Evolutionary conservation across 2,113 vertebrate genomes (phyloP), one percentile per base, ranked within the genome.

Genomic region (Paramormyrops kingsleyae): DNA sequence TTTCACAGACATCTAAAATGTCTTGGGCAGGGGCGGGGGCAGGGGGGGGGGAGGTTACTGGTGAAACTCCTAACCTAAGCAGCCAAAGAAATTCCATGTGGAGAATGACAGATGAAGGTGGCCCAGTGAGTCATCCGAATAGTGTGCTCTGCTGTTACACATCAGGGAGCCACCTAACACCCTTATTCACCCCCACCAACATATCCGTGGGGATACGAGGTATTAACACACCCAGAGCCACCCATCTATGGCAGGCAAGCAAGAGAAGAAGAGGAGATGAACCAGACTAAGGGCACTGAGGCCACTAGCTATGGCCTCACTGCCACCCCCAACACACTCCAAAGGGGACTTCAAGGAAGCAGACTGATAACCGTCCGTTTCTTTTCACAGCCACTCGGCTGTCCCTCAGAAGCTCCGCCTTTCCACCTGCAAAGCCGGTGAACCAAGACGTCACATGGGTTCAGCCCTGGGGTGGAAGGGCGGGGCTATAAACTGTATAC

Each of bases 21-120:
- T 27, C 59, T 53, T 21, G 47, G 7, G 91, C 44, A 46, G 90
- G 91, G 95, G 93, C 94, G 42, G 42, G 42, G 39, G 39, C 93
- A 1, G 27, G 5, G 31, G 13, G 74, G 74, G 74, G 31, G 35
- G 31, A 27, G 27, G 70, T 31, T 59, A 27, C 24, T 12, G 62
- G 62, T 12, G n/a, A 4, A 12, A 31, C 9, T n/a, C n/a, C n/a
- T 31, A 66, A 27, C n/a, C n/a, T 66, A 12, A 66, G 10, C 62
- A 31, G 19, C 62, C 62, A 31, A 27, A 70, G 27, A n/a, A 13
- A 4, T 31, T 70, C 62, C n/a, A 70, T 70, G 27, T 31, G 62
- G n/a, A 31, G 2, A 31, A 31, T 4, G n/a, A 27, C 3, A 27
- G n/a, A 70, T 31, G n/a, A 70, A 31, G 62, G n/a, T 5, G 62